Conservation (phyloP, 2,797 vertebrate genomes). For the Huso huso region DNA sequence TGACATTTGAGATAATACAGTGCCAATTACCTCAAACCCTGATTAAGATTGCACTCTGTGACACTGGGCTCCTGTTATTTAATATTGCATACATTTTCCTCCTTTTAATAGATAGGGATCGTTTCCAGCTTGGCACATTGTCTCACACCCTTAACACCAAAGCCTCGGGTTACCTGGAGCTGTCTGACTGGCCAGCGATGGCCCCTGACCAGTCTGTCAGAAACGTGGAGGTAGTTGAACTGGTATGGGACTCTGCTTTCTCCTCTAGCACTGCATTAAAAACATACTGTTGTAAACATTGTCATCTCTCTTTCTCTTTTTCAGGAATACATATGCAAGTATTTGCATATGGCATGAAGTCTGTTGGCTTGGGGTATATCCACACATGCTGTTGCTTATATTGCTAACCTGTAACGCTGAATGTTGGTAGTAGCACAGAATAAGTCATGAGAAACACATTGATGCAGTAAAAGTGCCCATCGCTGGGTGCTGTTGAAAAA, state of each 20-base stretch:
- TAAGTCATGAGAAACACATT: too few relatives aligned
- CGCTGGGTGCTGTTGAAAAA: too few relatives aligned
- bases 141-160: slow-evolving; percentile 85
- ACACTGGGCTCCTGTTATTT: slow-evolving; percentile 42
- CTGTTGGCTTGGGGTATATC: too few relatives aligned
- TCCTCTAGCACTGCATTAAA: slow-evolving; percentile 6
- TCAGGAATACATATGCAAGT: slow-evolving; percentile 22
- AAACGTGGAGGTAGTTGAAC: slow-evolving; percentile 81
- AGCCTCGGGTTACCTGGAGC: slow-evolving; percentile 83
- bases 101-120: slow-evolving; percentile 77
- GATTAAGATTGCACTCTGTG: slow-evolving; percentile 53
- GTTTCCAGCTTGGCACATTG: slow-evolving; percentile 89
- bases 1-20: slow-evolving; percentile 71
- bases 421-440: too few relatives aligned
- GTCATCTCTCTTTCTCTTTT: slow-evolving; percentile 22
- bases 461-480: too few relatives aligned
- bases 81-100: slow-evolving; percentile 9
- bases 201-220: slow-evolving; percentile 86
- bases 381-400: too few relatives aligned
- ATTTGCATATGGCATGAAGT: neutral
- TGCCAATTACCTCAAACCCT: slow-evolving; percentile 58
- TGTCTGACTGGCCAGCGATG: slow-evolving; percentile 82
- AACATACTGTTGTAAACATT: neutral
- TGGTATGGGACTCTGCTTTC: slow-evolving; percentile 49
- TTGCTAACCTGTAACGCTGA: too few relatives aligned